phyloP scores from a whole-genome alignment of 2,797 vertebrate genomes.

The Tympanoctomys barrerae region DNA sequence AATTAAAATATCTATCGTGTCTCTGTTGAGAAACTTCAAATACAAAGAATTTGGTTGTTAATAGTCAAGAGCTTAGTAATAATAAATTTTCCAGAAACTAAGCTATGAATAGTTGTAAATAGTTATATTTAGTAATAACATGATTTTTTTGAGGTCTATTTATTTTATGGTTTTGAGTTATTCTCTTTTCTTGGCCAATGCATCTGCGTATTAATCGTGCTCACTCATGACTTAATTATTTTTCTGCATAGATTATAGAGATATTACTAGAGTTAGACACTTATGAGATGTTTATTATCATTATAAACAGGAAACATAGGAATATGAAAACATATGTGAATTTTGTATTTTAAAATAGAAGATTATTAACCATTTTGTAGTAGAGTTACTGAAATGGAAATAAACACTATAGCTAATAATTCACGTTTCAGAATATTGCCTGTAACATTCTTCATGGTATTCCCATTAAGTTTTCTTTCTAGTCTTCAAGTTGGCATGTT shows the following conservation, averaged over 20 bases:
- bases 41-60: constrained; percentile 83
- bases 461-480: constrained; percentile 83
- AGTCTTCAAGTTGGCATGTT: constrained; percentile 64
- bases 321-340: constrained; percentile 87
- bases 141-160: constrained; percentile 85
- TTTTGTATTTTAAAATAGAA: constrained; percentile 86
- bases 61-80: constrained; percentile 87
- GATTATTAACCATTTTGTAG: constrained; percentile 79
- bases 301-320: constrained; percentile 82
- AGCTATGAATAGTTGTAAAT: constrained; percentile 84
- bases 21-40: constrained; percentile 84
- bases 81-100: constrained; percentile 81
- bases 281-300: constrained; percentile 78
- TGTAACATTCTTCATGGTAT: constrained; percentile 76
- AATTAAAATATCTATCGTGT: constrained; percentile 78
- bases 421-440: constrained; percentile 85
- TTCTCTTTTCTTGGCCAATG: constrained; percentile 81
- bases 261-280: constrained; percentile 81
- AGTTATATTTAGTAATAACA: constrained; percentile 80
- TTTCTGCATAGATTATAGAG: constrained; percentile 86
- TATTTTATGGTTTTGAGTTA: constrained; percentile 82
- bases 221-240: constrained; percentile 83
- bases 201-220: constrained; percentile 81
- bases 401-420: constrained; percentile 84
- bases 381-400: constrained; percentile 81